These are phyloP conservation scores for Heliconius hewitsoni DNA, from an alignment of 1,140 invertebrate genomes.

Conservation along the genomic window DNA sequence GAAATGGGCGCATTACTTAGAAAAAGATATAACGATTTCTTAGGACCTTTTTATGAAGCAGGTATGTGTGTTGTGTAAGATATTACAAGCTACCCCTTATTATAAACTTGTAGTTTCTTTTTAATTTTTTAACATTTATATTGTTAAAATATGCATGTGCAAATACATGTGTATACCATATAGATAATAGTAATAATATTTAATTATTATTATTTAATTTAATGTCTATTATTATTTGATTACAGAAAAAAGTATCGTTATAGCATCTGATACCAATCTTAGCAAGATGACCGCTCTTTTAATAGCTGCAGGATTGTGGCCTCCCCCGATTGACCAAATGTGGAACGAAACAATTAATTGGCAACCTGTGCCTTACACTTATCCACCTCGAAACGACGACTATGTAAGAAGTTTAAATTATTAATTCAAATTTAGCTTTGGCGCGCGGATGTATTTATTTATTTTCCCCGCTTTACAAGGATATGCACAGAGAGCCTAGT, in stretches of 20 bases:
- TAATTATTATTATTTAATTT: background rate
- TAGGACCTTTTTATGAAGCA: conserved; percentile 81
- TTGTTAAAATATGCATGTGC: background rate
- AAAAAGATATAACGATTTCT: conserved; percentile 81
- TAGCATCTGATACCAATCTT: conserved; percentile 88
- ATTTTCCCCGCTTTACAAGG: no score
- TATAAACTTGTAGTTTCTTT: no score
- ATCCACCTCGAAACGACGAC: conserved; percentile 62
- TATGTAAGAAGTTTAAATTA: conserved; percentile 55
- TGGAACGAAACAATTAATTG: conserved; percentile 85
- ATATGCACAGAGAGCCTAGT: no score
- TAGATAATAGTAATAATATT: no score
- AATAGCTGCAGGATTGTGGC: conserved; percentile 86
- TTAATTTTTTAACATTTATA: background rate
- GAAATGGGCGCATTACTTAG: conserved; percentile 83
- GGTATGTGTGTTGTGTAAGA: conserved; percentile 44
- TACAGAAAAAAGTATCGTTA: conserved; percentile 69
- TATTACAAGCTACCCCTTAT: no score
- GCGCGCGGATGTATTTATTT: no score
- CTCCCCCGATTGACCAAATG: conserved; percentile 80
- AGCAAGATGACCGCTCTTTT: conserved; percentile 88
- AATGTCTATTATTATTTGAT: background rate
- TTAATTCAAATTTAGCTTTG: background rate
- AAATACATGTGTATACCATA: background rate
- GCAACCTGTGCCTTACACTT: conserved; percentile 85